Conservation (phyloP, 2,797 vertebrate genomes). For the Bucorvus abyssinicus region DNA sequence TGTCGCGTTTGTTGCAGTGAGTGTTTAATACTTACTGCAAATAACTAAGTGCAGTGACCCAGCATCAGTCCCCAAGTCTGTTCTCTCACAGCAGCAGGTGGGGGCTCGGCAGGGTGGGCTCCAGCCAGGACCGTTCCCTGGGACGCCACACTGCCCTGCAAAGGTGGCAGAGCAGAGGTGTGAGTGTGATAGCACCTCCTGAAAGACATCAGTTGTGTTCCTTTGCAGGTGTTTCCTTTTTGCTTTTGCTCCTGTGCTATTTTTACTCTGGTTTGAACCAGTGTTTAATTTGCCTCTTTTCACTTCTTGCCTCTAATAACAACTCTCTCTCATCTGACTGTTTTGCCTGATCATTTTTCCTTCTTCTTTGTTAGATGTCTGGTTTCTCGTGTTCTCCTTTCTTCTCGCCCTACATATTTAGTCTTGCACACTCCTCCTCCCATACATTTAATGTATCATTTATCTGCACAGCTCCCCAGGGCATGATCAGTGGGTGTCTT, state of each 20-base stretch:
- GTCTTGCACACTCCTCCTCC: not conserved
- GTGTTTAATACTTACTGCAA: not conserved
- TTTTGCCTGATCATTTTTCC: slow-evolving; percentile 13
- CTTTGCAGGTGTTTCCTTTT: not conserved
- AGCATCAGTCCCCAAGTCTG: not conserved
- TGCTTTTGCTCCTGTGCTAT: slow-evolving; percentile 1
- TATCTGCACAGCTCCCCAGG: not conserved
- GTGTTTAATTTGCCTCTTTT: slow-evolving; percentile 50
- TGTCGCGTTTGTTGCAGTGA: not conserved
- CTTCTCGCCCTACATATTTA: not conserved
- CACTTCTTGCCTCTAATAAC: slow-evolving; percentile 32
- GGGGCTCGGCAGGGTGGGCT: not conserved
- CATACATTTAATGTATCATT: not conserved
- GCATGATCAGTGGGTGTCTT: not conserved
- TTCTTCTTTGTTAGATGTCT: slow-evolving; percentile 28
- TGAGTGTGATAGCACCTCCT: slow-evolving; percentile 16
- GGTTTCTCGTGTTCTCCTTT: slow-evolving; percentile 14
- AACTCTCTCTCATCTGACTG: slow-evolving; percentile 24
- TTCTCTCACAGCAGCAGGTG: not conserved
- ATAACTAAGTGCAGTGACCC: not conserved
- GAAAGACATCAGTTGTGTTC: not conserved
- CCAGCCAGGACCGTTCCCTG: not conserved
- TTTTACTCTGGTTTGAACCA: slow-evolving; percentile 49
- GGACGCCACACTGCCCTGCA: not conserved
- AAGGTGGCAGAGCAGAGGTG: not conserved